A percentile compares a stretch with the other conserved stretches of the same genome.
These are phyloP conservation scores for Dolichoris vasculosae DNA, from an alignment of 1,140 invertebrate species.

Conservation along the genomic window DNA sequence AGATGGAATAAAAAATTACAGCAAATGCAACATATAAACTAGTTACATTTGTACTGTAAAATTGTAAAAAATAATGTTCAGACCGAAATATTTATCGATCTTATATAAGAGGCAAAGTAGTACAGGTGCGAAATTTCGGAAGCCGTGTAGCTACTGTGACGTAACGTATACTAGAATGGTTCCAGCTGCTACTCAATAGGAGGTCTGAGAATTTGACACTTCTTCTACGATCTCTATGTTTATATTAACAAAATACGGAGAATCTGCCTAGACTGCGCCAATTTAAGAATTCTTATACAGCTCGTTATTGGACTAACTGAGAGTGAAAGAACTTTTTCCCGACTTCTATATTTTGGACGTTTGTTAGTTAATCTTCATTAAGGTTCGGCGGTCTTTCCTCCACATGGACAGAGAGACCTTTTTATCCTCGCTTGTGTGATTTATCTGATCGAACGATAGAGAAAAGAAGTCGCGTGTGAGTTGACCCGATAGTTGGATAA, in stretches of 20 bases:
- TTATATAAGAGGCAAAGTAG: neutral
- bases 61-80: too few relatives aligned
- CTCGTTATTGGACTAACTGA: neutral
- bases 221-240: neutral
- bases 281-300: slow-evolving; percentile 46
- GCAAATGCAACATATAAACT: neutral
- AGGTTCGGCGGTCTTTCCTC: neutral
- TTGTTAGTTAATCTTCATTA: slow-evolving; percentile 46
- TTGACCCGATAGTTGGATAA: slow-evolving; percentile 16
- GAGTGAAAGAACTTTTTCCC: neutral
- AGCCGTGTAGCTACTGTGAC: slow-evolving; percentile 40
- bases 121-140: slow-evolving; percentile 49
- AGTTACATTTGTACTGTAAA: too few relatives aligned
- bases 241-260: slow-evolving; percentile 24
- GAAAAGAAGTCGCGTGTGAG: slow-evolving; percentile 10
- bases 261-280: slow-evolving; percentile 30
- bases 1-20: neutral
- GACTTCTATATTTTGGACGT: slow-evolving; percentile 6
- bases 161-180: neutral
- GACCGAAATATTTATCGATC: too few relatives aligned
- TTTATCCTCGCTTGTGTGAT: slow-evolving; percentile 25
- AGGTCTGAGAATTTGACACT: slow-evolving; percentile 46
- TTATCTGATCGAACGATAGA: slow-evolving; percentile 41
- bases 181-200: slow-evolving; percentile 1
- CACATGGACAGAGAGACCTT: neutral